Percentiles rank a stretch among this genome's conserved stretches.
These are phyloP conservation scores for Psilanteris sp. DNA, from an alignment of 1,140 invertebrate species.

Conservation along the genomic window DNA sequence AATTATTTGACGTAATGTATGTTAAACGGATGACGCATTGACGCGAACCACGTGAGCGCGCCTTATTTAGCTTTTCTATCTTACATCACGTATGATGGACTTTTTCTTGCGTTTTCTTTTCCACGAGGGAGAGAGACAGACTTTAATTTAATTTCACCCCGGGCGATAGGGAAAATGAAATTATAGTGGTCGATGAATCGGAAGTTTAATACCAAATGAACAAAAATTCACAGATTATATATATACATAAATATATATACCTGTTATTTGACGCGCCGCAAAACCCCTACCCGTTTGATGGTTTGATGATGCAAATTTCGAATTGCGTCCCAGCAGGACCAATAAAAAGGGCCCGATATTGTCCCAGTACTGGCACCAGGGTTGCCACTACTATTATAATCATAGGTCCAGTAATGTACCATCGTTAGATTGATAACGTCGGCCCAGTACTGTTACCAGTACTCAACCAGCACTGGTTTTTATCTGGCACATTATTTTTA, in stretches of 20 bases:
- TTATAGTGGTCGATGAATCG: conserved; percentile 31
- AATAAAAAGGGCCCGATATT: no score
- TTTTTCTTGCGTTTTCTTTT: conserved; percentile 17
- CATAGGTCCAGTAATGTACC: no score
- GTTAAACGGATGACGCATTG: conserved; percentile 51
- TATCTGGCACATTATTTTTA: no score
- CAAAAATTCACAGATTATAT: conserved; percentile 5
- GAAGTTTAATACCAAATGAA: conserved; percentile 25
- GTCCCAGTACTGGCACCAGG: no score
- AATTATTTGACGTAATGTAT: conserved; percentile 47
- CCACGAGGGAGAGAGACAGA: conserved; percentile 7
- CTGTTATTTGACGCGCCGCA: not conserved
- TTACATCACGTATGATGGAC: conserved; percentile 30
- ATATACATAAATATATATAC: no score
- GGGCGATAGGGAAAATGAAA: conserved; percentile 41
- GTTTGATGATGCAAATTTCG: conserved; percentile 9
- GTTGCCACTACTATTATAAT: no score
- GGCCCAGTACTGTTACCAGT: no score
- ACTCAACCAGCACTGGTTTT: no score
- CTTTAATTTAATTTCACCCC: conserved; percentile 48
- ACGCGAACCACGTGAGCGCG: conserved; percentile 29
- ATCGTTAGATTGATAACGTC: no score
- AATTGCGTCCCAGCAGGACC: no score
- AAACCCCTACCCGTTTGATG: not conserved
- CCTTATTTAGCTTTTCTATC: conserved; percentile 50